Evolutionary conservation across 2,888 invertebrate genomes (phyloP).

Genomic region (Euproctis similis): DNA sequence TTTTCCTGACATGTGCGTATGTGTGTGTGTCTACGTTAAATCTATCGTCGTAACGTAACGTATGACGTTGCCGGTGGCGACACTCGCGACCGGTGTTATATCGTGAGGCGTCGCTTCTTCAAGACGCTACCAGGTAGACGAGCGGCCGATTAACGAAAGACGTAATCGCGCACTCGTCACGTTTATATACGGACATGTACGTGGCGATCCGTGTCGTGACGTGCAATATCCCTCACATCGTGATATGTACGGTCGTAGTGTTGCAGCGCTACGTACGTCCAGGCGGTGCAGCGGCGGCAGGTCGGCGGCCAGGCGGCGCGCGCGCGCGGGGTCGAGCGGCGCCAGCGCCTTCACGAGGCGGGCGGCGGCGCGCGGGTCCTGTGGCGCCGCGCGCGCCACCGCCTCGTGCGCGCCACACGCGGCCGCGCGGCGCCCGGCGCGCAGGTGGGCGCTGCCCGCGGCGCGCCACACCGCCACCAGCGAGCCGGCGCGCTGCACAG

Average conservation of each 20-base stretch:
- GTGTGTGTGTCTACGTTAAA: too few relatives aligned
- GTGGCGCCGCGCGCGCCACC: constrained; percentile 89
- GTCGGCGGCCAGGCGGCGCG: constrained; percentile 75
- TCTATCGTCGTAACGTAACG: too few relatives aligned
- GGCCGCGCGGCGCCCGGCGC: constrained; percentile 84
- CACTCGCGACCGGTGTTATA: too few relatives aligned
- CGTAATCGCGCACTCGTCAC: too few relatives aligned
- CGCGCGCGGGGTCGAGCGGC: constrained; percentile 85
- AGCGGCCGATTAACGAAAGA: too few relatives aligned
- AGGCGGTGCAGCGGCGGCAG: constrained; percentile 48
- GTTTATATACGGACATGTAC: too few relatives aligned
- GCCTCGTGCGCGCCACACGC: constrained; percentile 83
- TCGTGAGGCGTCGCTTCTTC: too few relatives aligned
- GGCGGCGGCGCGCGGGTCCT: constrained; percentile 83
- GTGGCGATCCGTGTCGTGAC: too few relatives aligned
- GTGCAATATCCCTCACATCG: too few relatives aligned
- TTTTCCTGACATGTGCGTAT: too few relatives aligned
- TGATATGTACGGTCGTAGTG: background rate
- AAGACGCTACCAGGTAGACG: too few relatives aligned
- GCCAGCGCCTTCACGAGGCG: constrained; percentile 94
- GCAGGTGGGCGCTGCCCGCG: constrained; percentile 86
- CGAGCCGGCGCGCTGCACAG: constrained; percentile 49
- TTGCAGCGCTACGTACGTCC: constrained; percentile 4
- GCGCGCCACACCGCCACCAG: constrained; percentile 90
- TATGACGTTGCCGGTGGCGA: too few relatives aligned